phyloP scores from a whole-genome alignment of 2,888 invertebrate genomes.

The Cerastis leucographa region DNA sequence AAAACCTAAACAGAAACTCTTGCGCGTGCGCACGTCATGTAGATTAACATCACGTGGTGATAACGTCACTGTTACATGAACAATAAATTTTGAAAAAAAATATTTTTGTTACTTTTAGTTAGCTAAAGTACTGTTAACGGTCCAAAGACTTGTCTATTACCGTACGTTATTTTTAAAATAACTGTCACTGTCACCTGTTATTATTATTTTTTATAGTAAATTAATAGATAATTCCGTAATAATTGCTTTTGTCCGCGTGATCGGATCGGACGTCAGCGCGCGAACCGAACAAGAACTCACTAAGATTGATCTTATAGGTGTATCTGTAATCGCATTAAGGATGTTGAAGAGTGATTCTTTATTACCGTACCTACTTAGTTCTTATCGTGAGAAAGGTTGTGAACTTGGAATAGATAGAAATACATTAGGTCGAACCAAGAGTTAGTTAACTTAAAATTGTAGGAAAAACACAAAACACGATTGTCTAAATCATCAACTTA shows the following conservation, averaged over 20 bases:
- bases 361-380: not conserved
- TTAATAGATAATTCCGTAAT: conserved; percentile 3
- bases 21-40: conserved; percentile 1
- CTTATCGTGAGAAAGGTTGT: not conserved
- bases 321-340: conserved; percentile 46
- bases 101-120: not conserved
- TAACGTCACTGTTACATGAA: conserved; percentile 11
- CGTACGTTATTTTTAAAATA: not conserved
- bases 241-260: conserved; percentile 24
- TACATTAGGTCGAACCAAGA: not conserved
- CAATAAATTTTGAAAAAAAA: conserved; percentile 4
- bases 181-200: conserved; percentile 15
- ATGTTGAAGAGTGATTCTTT: conserved; percentile 20
- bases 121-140: not conserved
- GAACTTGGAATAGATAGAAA: not conserved
- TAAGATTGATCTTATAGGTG: conserved; percentile 40
- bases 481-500: not conserved
- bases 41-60: conserved; percentile 16
- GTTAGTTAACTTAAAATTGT: not conserved
- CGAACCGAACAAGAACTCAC: conserved; percentile 33
- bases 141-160: not conserved
- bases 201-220: conserved; percentile 21
- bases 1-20: not conserved
- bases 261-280: conserved; percentile 35
- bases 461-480: not conserved